Conservation (phyloP, 2,888 invertebrate species). For the Caenorhabditis parvicauda region DNA sequence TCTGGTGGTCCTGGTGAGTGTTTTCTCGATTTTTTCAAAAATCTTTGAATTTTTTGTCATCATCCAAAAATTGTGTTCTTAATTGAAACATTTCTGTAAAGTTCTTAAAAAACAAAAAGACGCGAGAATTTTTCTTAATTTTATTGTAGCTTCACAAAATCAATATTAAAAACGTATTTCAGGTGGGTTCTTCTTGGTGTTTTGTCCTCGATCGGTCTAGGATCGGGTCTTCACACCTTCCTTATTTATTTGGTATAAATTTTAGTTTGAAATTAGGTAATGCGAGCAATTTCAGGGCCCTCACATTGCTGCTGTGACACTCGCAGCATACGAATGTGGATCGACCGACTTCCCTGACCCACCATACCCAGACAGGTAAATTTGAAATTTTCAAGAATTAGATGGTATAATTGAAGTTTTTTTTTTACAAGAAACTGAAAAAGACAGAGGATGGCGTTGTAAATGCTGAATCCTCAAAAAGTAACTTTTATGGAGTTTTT, state of each 20-base stretch:
- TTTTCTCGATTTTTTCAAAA: constrained; percentile 63
- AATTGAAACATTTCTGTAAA: neutral
- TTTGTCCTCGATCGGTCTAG: constrained; percentile 91
- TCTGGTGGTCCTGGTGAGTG: constrained; percentile 79
- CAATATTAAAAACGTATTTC: constrained; percentile 66
- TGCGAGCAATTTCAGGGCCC: constrained; percentile 72
- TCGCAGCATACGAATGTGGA: constrained; percentile 96
- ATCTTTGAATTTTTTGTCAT: neutral
- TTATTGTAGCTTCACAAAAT: neutral
- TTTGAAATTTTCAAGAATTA: neutral
- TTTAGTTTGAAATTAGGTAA: constrained; percentile 2
- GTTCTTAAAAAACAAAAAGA: neutral
- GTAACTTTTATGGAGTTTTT: no score
- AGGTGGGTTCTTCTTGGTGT: constrained; percentile 87
- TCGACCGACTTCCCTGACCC: constrained; percentile 91
- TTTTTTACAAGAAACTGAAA: neutral
- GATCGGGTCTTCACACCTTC: constrained; percentile 97
- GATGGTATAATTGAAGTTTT: neutral
- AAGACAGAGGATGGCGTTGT: neutral
- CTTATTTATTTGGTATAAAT: constrained; percentile 78
- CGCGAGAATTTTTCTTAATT: neutral
- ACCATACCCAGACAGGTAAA: constrained; percentile 83
- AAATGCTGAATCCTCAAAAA: no score
- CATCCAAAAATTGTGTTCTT: no score
- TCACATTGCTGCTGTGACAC: constrained; percentile 93